Percentiles rank a stretch among this genome's conserved stretches.
phyloP scores from a whole-genome alignment of 2,888 invertebrate species.

The Melipona beecheii region DNA sequence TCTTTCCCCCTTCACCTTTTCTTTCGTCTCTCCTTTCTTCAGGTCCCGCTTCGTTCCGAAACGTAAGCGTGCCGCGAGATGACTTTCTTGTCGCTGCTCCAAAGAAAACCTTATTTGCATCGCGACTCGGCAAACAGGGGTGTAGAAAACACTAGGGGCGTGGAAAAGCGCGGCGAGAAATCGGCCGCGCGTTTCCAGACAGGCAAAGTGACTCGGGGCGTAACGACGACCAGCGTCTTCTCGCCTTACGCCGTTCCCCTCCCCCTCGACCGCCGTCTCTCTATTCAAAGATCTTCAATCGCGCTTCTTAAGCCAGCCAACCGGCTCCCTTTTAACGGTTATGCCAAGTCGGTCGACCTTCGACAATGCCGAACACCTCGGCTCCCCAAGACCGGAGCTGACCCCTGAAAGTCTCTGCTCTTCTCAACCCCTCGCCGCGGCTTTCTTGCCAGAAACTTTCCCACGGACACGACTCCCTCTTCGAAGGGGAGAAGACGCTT shows the following conservation, averaged over 20 bases:
- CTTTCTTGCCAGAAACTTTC: conserved; percentile 77
- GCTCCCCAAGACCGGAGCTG: conserved; percentile 68
- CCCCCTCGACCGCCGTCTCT: conserved; percentile 2
- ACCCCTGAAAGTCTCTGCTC: conserved; percentile 70
- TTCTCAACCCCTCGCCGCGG: conserved; percentile 67
- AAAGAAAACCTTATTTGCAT: conserved; percentile 53
- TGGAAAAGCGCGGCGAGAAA: conserved; percentile 34
- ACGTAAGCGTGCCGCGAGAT: not conserved
- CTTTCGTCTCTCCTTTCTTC: not conserved
- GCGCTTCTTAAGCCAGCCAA: conserved; percentile 74
- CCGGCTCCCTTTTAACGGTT: conserved; percentile 76
- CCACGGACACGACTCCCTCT: conserved; percentile 68
- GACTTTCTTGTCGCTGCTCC: conserved; percentile 6
- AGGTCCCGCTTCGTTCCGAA: too few species aligned
- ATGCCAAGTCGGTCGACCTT: conserved; percentile 77
- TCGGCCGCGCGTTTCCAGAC: conserved; percentile 46
- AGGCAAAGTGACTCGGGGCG: conserved; percentile 58
- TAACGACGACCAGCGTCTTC: conserved; percentile 64
- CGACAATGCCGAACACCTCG: conserved; percentile 75
- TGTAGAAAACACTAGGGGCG: conserved; percentile 8
- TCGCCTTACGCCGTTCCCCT: conserved; percentile 63
- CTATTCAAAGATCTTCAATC: conserved; percentile 70
- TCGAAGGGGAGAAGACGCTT: conserved; percentile 47
- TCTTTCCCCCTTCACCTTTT: not conserved
- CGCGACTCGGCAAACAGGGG: conserved; percentile 50